Evolutionary conservation across 2,113 vertebrate genomes (phyloP), one percentile per base, ranked within the genome.

Genomic region (Thamnaconus septentrionalis): DNA sequence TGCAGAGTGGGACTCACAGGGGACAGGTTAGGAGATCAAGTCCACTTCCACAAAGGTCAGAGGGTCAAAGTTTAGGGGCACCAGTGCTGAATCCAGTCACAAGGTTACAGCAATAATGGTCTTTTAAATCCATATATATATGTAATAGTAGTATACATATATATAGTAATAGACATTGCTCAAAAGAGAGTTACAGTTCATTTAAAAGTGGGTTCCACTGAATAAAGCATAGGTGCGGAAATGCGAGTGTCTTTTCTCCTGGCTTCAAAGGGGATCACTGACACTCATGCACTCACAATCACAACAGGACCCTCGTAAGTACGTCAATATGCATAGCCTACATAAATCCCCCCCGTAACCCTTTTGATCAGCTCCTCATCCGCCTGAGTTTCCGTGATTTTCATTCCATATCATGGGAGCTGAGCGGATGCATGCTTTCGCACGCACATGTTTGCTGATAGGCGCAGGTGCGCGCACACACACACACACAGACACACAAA

Each of bases 1-100:
- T 2, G 47, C 18, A 31, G 18, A 31, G 72, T 79, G 78, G 44
- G n/a, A 12, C 11, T 78, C 69, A 71, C 45, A 56, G 68, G 64
- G 57, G 70, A 79, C 59, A 59, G 82, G 87, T 83, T 56, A 75
- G 78, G 62, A 73, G 75, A 81, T 84, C 79, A 86, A 90, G 86
- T 88, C 88, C 86, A 90, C 83, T 85, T 90, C 69, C 78, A 85
- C 52, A 74, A 64, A 63, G 83, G 84, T 71, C 79, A 78, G 51
- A 73, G 18, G 18, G 18, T 31, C 18, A 1, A n/a, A n/a, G 72
- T 73, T 72, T 10, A 47, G 53, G 61, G 63, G 54, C 45, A 41
- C n/a, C 42, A 47, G 44, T 18, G 41, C 12, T 50, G 47, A 49
- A 71, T 63, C 53, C 48, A 61, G 56, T 73, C 55, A 75, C 76